phyloP scores from a whole-genome alignment of 2,888 invertebrate species.

The Apamea epomidion region DNA sequence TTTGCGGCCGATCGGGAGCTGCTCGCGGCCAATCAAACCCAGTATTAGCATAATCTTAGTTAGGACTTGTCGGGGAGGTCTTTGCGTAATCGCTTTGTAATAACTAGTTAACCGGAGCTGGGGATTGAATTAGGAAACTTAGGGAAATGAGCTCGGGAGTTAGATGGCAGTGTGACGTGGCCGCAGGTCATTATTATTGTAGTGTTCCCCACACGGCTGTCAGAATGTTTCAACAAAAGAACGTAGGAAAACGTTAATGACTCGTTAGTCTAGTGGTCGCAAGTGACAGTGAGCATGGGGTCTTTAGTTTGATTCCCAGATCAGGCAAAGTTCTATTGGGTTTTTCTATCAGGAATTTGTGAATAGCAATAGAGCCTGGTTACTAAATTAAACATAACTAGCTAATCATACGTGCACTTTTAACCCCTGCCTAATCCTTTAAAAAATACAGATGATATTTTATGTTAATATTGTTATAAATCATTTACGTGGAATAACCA shows the following conservation, averaged over 20 bases:
- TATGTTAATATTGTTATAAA: neutral
- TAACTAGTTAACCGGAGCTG: constrained; percentile 31
- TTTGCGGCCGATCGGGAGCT: constrained; percentile 14
- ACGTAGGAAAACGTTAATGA: too few species aligned
- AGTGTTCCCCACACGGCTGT: neutral
- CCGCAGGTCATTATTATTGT: neutral
- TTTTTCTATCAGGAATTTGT: neutral
- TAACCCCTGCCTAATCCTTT: too few species aligned
- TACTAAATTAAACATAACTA: neutral
- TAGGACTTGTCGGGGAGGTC: constrained; percentile 5
- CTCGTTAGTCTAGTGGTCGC: too few species aligned
- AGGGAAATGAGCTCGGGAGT: neutral
- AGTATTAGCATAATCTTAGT: constrained; percentile 54
- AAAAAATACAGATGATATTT: neutral
- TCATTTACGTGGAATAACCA: neutral
- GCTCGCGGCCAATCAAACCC: constrained; percentile 1
- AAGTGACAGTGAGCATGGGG: neutral
- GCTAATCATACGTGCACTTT: neutral
- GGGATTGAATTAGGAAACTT: constrained; percentile 22
- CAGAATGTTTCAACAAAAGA: neutral
- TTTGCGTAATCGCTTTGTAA: constrained; percentile 51
- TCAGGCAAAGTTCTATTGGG: neutral
- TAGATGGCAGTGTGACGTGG: neutral
- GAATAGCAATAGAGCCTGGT: neutral
- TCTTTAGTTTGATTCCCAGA: neutral